Percentiles rank a stretch among this genome's conserved stretches.
Evolutionary conservation across 1,140 invertebrate species (phyloP).

Genomic region (Rhagoletis zephyria): DNA sequence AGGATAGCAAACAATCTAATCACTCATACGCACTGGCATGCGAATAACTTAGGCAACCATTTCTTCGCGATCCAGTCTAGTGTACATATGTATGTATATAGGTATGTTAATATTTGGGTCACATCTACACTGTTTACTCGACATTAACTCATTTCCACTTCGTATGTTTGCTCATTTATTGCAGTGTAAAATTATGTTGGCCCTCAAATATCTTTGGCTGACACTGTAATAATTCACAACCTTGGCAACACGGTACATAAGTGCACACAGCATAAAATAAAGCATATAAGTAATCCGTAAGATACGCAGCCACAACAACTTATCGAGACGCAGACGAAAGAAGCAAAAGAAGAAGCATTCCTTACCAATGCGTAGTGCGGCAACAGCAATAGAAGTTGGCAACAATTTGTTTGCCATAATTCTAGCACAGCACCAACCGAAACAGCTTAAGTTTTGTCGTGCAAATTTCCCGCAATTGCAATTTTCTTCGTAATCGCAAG

Average conservation of each 20-base stretch:
- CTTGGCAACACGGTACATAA: background rate
- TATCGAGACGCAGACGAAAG: background rate
- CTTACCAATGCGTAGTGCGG: background rate
- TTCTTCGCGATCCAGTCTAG: background rate
- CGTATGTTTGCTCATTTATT: conserved; percentile 34
- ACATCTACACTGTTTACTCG: background rate
- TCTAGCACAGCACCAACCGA: background rate
- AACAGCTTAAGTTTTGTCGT: conserved; percentile 21
- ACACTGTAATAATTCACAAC: conserved; percentile 30
- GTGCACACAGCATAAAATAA: background rate
- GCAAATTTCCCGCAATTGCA: conserved; percentile 34
- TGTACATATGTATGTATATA: background rate
- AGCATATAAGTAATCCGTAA: background rate
- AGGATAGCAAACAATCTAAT: too few species aligned
- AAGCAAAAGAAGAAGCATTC: background rate
- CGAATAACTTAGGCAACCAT: too few species aligned
- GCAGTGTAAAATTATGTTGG: conserved; percentile 21
- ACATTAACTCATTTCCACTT: conserved; percentile 38
- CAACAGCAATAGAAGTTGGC: conserved; percentile 15
- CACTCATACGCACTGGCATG: too few species aligned
- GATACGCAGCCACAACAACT: background rate
- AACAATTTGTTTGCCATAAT: conserved; percentile 48
- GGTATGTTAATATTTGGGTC: background rate
- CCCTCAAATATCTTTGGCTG: conserved; percentile 16
- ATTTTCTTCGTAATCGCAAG: background rate